Conservation (phyloP, 2,888 invertebrate genomes). For the Drosophila kambysellisi region DNA sequence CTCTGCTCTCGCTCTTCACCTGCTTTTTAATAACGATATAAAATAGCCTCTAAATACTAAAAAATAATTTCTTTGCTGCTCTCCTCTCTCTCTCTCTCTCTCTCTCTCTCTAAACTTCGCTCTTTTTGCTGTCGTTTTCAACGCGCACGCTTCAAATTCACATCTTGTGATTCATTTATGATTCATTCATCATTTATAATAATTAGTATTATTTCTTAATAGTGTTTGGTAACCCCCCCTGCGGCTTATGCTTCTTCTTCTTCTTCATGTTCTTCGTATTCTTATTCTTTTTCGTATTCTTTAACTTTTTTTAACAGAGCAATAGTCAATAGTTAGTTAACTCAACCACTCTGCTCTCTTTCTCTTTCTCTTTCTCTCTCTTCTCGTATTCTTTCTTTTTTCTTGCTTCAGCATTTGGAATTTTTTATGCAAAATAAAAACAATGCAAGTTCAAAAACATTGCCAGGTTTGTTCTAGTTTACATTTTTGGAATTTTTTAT, state of each 20-base stretch:
- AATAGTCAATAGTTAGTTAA: slow-evolving; percentile 50
- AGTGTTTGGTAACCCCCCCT: slow-evolving; percentile 40
- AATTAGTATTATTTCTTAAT: slow-evolving; percentile 43
- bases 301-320: slow-evolving; percentile 44
- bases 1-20: slow-evolving; percentile 11
- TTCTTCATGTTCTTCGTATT: background rate
- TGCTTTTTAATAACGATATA: slow-evolving; percentile 81
- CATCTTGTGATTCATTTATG: slow-evolving; percentile 35
- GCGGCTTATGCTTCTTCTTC: slow-evolving; percentile 5
- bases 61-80: slow-evolving; percentile 75
- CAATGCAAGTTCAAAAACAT: slow-evolving; percentile 52
- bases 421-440: slow-evolving; percentile 56
- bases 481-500: slow-evolving; percentile 63
- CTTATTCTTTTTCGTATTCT: background rate
- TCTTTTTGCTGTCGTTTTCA: slow-evolving; percentile 55
- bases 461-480: slow-evolving; percentile 37
- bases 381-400: slow-evolving; percentile 15
- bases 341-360: slow-evolving; percentile 53
- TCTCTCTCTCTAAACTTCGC: slow-evolving; percentile 25
- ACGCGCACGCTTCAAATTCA: slow-evolving; percentile 69
- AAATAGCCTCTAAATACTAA: slow-evolving; percentile 85
- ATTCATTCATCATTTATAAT: slow-evolving; percentile 28
- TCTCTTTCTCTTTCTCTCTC: background rate
- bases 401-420: slow-evolving; percentile 69
- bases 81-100: background rate